A percentile compares a stretch with the other conserved stretches of the same genome.
These are phyloP conservation scores for Poecilia latipinna DNA, from an alignment of 2,113 vertebrate species.

Conservation along the genomic window DNA sequence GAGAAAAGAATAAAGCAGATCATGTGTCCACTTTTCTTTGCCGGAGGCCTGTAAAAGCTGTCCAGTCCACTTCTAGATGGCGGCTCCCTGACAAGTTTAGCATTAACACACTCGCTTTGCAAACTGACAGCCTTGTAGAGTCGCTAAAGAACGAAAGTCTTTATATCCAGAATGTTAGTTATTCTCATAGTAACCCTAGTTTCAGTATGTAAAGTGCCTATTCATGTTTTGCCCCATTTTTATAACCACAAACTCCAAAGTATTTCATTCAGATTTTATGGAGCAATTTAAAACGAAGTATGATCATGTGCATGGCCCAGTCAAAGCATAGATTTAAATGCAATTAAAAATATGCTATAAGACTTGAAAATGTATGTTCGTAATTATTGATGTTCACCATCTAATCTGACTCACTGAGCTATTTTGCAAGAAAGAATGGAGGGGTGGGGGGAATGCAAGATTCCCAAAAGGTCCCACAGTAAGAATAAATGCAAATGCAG, in stretches of 20 bases:
- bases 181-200: background rate
- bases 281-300: no score
- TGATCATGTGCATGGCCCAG: no score
- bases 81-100: conserved; percentile 7
- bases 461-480: background rate
- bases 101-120: conserved; percentile 18
- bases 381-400: no score
- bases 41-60: conserved; percentile 9
- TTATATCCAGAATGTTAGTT: background rate
- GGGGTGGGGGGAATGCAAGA: no score
- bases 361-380: no score
- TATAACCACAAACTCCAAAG: no score
- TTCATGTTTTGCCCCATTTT: no score
- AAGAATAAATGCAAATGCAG: background rate
- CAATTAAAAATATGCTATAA: no score
- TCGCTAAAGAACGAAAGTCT: background rate
- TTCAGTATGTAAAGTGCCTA: background rate
- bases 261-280: no score
- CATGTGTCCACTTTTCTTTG: conserved; percentile 17
- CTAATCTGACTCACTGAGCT: no score
- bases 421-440: no score
- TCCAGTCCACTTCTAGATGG: conserved; percentile 3
- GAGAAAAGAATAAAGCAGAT: conserved; percentile 10
- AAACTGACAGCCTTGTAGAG: background rate
- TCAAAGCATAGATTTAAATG: no score